Evolutionary conservation across 2,113 vertebrate genomes (phyloP), one percentile per base, ranked within the genome.

Genomic region (Rhodinocichla rosea): DNA sequence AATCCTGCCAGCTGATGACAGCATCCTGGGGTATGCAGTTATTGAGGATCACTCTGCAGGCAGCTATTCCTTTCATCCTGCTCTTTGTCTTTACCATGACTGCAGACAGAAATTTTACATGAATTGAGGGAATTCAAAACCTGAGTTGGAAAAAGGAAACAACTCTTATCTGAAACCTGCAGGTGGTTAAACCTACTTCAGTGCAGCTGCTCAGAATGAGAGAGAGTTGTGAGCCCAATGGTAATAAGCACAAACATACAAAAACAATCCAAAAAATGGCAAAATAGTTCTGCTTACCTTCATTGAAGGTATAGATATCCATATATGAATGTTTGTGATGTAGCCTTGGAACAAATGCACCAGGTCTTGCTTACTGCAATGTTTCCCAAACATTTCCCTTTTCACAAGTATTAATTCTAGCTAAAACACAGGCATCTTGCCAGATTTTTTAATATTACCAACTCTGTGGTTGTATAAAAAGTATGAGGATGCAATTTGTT

Each of bases 401-500:
- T 84, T 83, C 68, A 80, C 49, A 82, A 75, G 82, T 93, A 80
- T 89, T 80, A 87, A 52, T 76, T 96, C 37, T 62, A 70, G 76
- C 68, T 95, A 89, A 86, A 95, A 82, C 75, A 70, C 33, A 90
- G 75, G 64, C 64, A 45, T 16, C 42, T 85, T 74, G 77, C 87
- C 82, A 70, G 35, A 56, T 74, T 74, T 96, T 83, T 75, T 86
- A 87, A 74, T 94, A 78, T 82, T 94, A 49, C 76, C 44, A 77
- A 26, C 87, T 97, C 92, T 57, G 28, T 92, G 60, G 80, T 90
- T 95, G 70, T 87, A 62, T 92, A 70, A 93, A 53, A 84, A 86
- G 74, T 88, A 92, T 47, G 68, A 96, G 83, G 96, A 94, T 77
- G 90, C 67, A 94, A 49, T 94, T 97, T 95, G 77, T 90, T 97